phyloP scores from a whole-genome alignment of 2,113 vertebrate genomes.

The Sorex araneus region DNA sequence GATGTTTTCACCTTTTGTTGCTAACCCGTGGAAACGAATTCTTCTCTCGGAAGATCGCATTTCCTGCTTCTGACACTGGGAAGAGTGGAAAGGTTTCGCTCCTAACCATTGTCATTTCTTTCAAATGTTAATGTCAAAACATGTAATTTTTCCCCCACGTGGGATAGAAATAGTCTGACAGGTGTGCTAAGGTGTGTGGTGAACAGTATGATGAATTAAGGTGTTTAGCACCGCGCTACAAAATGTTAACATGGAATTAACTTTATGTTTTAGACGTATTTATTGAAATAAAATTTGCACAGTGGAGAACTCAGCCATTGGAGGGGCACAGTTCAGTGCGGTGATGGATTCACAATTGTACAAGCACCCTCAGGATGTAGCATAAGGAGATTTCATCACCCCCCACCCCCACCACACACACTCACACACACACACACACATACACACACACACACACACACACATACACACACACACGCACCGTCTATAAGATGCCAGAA shows the following conservation, averaged over 20 bases:
- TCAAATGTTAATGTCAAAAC: conserved; percentile 61
- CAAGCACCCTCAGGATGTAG: not conserved
- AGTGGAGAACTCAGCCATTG: not conserved
- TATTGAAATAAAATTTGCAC: not conserved
- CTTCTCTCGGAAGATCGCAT: not conserved
- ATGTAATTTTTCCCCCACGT: conserved; percentile 15
- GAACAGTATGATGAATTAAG: conserved; percentile 57
- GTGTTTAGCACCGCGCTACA: not conserved
- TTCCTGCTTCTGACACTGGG: conserved; percentile 14
- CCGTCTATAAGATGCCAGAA: no score
- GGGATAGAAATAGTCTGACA: conserved; percentile 57
- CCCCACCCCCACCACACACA: no score
- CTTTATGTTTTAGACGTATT: conserved; percentile 50
- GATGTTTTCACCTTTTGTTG: conserved; percentile 29
- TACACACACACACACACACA: no score
- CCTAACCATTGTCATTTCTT: conserved; percentile 32
- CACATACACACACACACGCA: no score
- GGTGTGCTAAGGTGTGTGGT: conserved; percentile 25
- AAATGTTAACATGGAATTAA: conserved; percentile 46
- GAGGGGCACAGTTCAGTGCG: not conserved
- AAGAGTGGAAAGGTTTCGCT: conserved; percentile 57
- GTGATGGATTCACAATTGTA: not conserved
- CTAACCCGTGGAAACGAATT: conserved; percentile 41
- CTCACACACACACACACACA: no score
- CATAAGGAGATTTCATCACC: no score